These are phyloP conservation scores for Trachelus troglodyta DNA, from an alignment of 2,888 invertebrate genomes.

Conservation along the genomic window DNA sequence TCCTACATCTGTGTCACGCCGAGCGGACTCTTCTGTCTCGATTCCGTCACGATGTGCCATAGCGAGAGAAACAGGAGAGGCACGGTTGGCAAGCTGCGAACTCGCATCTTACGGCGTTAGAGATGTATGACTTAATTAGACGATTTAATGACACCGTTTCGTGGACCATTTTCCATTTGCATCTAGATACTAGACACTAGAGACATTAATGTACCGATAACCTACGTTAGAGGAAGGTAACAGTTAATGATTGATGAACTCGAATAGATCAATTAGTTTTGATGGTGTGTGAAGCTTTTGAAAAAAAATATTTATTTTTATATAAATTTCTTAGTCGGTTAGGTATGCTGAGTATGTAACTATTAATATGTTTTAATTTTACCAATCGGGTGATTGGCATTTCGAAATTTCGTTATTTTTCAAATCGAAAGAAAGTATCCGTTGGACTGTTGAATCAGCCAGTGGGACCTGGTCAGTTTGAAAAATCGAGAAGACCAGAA, in stretches of 20 bases:
- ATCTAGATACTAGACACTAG: neutral
- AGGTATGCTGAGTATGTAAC: too few relatives aligned
- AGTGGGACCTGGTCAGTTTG: neutral
- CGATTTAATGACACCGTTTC: neutral
- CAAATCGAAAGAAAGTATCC: neutral
- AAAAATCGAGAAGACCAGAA: neutral
- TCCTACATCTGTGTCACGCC: conserved; percentile 20
- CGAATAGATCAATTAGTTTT: too few relatives aligned
- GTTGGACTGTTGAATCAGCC: neutral
- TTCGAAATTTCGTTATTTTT: neutral
- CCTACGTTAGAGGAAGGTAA: too few relatives aligned
- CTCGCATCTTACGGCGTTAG: neutral
- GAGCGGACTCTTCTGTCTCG: conserved; percentile 16
- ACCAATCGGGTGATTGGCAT: too few relatives aligned
- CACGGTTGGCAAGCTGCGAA: neutral
- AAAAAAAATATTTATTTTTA: neutral
- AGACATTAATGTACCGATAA: neutral
- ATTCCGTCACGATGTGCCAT: neutral
- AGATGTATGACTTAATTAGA: neutral
- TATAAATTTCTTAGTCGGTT: neutral
- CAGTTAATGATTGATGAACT: neutral
- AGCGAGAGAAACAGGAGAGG: neutral
- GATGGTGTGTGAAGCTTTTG: neutral
- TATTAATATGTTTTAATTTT: too few relatives aligned
- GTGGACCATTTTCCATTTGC: neutral